Percentiles rank a stretch among this genome's conserved stretches.
Conservation (phyloP, 2,797 vertebrate genomes). For the Hipposideros larvatus region DNA sequence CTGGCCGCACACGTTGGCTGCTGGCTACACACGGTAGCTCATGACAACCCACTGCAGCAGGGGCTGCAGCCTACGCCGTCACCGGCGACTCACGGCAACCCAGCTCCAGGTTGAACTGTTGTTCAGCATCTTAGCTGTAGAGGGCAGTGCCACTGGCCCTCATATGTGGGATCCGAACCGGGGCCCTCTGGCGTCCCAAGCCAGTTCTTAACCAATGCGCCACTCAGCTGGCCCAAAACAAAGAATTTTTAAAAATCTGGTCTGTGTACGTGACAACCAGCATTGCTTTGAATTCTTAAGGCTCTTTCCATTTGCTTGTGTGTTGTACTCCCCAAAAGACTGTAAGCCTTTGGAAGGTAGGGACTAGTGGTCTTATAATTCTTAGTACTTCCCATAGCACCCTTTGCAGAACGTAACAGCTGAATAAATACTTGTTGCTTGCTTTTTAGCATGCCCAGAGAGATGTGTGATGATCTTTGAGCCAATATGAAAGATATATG, state of each 20-base stretch:
- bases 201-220: too few species aligned
- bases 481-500: not conserved
- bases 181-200: too few species aligned
- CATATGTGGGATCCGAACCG: too few species aligned
- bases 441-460: not conserved
- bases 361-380: not conserved
- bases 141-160: too few species aligned
- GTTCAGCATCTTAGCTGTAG: too few species aligned
- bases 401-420: not conserved
- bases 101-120: too few species aligned
- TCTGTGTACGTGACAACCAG: not conserved
- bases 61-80: too few species aligned
- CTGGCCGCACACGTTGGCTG: too few species aligned
- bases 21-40: too few species aligned
- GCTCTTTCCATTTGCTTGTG: not conserved
- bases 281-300: not conserved
- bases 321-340: not conserved
- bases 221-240: too few species aligned
- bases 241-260: not conserved
- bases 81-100: too few species aligned
- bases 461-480: constrained; percentile 28
- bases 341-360: not conserved
- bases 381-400: not conserved
- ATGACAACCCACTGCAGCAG: too few species aligned
- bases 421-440: constrained; percentile 38